Evolutionary conservation across 1,140 invertebrate genomes (phyloP).

Genomic region (Pararge aegeria): DNA sequence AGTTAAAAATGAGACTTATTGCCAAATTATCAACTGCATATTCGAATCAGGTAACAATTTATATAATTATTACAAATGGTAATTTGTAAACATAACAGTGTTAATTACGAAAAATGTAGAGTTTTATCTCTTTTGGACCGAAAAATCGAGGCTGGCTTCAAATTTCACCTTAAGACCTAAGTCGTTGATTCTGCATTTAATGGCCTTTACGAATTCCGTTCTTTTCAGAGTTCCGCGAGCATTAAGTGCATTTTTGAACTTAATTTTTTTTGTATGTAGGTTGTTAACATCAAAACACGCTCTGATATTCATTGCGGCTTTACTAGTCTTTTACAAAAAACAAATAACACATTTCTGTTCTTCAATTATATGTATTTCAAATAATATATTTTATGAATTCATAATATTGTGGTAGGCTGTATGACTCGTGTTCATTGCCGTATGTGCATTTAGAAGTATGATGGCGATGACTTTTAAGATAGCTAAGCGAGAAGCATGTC

Average conservation of each 20-base stretch:
- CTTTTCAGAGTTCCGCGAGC: background rate
- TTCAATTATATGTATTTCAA: no score
- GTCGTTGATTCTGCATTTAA: conserved; percentile 15
- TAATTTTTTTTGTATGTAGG: background rate
- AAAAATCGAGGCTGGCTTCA: conserved; percentile 18
- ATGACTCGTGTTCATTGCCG: no score
- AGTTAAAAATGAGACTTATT: no score
- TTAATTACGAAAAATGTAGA: conserved; percentile 27
- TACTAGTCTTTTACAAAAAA: background rate
- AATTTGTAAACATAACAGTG: conserved; percentile 19
- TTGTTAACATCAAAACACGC: background rate
- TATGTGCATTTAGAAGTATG: no score
- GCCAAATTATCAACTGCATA: background rate
- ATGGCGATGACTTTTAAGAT: no score
- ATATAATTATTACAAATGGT: no score
- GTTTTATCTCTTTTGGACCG: conserved; percentile 24
- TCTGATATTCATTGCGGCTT: background rate
- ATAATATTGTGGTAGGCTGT: no score
- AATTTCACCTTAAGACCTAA: conserved; percentile 15
- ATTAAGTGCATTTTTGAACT: background rate
- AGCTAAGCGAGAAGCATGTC: no score
- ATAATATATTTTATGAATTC: no score
- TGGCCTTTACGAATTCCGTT: conserved; percentile 9
- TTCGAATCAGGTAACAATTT: no score
- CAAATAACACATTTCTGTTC: no score